A percentile compares a stretch with the other conserved stretches of the same genome.
phyloP scores from a whole-genome alignment of 2,888 invertebrate species.

The Carabus problematicus region DNA sequence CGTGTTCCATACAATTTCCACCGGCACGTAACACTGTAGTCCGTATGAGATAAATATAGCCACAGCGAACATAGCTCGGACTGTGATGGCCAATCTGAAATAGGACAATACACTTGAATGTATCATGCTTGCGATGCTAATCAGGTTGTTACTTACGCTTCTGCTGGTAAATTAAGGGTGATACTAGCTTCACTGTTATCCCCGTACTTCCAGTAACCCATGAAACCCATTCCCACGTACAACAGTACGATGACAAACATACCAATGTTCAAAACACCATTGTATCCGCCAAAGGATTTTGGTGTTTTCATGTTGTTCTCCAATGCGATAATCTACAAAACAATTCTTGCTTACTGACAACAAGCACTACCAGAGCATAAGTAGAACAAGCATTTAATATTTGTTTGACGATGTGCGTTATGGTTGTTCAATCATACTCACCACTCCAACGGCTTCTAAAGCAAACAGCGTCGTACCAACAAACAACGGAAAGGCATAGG shows the following conservation, averaged over 20 bases:
- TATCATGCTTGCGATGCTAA: background rate
- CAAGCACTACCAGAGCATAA: no score
- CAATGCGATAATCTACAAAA: constrained; percentile 80
- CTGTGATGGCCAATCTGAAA: constrained; percentile 69
- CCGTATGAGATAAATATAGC: constrained; percentile 85
- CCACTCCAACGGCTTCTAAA: constrained; percentile 92
- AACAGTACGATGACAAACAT: constrained; percentile 79
- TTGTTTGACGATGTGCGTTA: no score
- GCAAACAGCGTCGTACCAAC: constrained; percentile 97
- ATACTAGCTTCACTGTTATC: constrained; percentile 73
- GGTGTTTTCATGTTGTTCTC: constrained; percentile 92
- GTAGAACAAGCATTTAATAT: no score
- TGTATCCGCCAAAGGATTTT: constrained; percentile 75
- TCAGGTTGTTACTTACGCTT: constrained; percentile 60
- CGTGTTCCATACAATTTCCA: constrained; percentile 76
- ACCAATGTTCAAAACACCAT: constrained; percentile 82
- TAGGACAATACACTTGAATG: constrained; percentile 4
- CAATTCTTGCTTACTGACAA: no score
- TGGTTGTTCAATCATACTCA: no score
- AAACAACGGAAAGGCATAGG: constrained; percentile 83
- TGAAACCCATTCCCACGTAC: constrained; percentile 81
- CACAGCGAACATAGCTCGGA: constrained; percentile 68
- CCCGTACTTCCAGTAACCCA: constrained; percentile 86
- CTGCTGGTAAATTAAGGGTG: constrained; percentile 78
- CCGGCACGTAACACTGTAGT: constrained; percentile 88